phyloP scores from a whole-genome alignment of 2,113 vertebrate species.

The Puma concolor region DNA sequence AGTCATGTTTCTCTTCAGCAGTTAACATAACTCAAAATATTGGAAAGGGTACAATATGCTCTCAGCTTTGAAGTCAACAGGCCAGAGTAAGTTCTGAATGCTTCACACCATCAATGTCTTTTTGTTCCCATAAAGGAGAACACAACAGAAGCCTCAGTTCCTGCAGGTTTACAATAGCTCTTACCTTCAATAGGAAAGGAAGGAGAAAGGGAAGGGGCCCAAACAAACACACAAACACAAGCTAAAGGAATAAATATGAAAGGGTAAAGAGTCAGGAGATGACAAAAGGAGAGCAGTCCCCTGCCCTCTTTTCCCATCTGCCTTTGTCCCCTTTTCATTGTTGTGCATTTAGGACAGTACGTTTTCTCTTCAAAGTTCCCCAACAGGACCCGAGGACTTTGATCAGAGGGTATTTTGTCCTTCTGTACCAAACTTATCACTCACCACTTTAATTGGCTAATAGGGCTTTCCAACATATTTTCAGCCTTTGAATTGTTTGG shows the following conservation, averaged over 20 bases:
- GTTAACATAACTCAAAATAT: not conserved
- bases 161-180: conserved; percentile 47
- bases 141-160: not conserved
- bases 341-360: not conserved
- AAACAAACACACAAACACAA: not conserved
- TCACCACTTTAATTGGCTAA: not conserved
- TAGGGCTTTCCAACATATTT: not conserved
- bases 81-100: conserved; percentile 31
- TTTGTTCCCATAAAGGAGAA: not conserved
- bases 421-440: not conserved
- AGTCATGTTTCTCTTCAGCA: not conserved
- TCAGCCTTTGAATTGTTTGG: conserved; percentile 34
- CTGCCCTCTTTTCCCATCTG: not conserved
- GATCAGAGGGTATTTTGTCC: not conserved
- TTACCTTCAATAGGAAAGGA: conserved; percentile 12
- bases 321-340: not conserved
- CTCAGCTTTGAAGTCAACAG: not conserved
- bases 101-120: not conserved
- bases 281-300: not conserved
- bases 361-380: not conserved
- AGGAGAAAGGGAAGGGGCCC: not conserved
- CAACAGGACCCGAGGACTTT: not conserved
- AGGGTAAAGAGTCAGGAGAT: not conserved
- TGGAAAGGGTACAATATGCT: conserved; percentile 30
- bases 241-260: not conserved